phyloP scores from a whole-genome alignment of 2,113 vertebrate genomes.

The Halichoerus grypus region DNA sequence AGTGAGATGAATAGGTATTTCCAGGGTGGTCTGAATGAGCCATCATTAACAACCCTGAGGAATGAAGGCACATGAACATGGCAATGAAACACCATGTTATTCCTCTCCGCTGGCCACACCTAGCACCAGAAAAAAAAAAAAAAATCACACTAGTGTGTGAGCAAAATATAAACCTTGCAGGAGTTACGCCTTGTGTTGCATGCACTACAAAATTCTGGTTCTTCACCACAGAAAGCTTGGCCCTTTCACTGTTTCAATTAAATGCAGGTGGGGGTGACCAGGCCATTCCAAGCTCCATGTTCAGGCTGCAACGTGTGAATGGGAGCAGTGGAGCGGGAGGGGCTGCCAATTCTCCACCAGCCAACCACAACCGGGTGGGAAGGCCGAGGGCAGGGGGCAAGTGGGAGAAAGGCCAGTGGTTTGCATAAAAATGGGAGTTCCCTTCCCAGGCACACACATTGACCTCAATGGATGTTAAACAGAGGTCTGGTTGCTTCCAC shows the following conservation, averaged over 20 bases:
- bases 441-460: not conserved
- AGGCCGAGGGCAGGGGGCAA: not conserved
- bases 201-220: not conserved
- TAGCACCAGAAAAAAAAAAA: not conserved
- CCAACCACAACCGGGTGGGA: not conserved
- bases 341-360: too few relatives aligned
- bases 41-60: constrained; percentile 41
- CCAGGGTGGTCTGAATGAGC: constrained; percentile 49
- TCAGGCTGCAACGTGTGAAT: not conserved
- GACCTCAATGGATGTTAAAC: constrained; percentile 53
- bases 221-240: not conserved
- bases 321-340: not conserved
- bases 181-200: not conserved
- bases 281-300: not conserved
- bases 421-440: constrained; percentile 70
- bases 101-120: not conserved
- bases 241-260: not conserved
- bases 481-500: constrained; percentile 18
- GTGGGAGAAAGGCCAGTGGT: constrained; percentile 2
- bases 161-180: not conserved
- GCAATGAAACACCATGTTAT: not conserved
- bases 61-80: not conserved
- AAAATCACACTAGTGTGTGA: not conserved
- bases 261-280: not conserved
- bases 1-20: constrained; percentile 68